Conservation (phyloP, 2,113 vertebrate genomes). For the Nyctereutes procyonoides region DNA sequence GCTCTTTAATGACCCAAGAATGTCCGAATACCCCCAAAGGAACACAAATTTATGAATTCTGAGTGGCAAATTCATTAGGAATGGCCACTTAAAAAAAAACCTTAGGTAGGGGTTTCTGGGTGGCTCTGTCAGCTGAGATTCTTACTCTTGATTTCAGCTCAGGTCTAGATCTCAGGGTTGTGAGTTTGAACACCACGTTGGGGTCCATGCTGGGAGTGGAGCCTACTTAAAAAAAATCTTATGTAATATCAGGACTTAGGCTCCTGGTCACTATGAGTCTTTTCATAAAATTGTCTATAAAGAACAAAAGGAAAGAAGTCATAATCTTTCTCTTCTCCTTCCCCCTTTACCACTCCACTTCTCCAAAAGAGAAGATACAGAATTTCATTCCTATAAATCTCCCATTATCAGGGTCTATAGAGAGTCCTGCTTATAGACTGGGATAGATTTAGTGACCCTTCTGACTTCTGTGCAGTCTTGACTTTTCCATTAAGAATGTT, state of each 20-base stretch:
- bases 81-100: neutral
- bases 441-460: constrained; percentile 1
- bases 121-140: neutral
- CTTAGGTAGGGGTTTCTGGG: neutral
- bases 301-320: constrained; percentile 7
- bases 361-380: neutral
- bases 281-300: constrained; percentile 45
- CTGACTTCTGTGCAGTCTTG: neutral
- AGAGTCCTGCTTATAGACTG: neutral
- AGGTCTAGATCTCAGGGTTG: neutral
- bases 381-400: constrained; percentile 44
- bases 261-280: constrained; percentile 7
- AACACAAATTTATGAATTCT: constrained; percentile 64
- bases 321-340: neutral
- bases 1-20: constrained; percentile 56
- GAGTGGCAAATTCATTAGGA: constrained; percentile 49
- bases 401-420: neutral
- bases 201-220: neutral
- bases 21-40: constrained; percentile 21
- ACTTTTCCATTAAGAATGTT: constrained; percentile 11
- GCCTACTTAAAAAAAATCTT: neutral
- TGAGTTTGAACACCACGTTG: neutral
- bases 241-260: constrained; percentile 46
- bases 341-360: neutral
- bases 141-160: neutral